Percentiles rank a stretch among this genome's conserved stretches.
Conservation (phyloP, 1,140 invertebrate genomes). For the Thaumatotibia leucotreta region DNA sequence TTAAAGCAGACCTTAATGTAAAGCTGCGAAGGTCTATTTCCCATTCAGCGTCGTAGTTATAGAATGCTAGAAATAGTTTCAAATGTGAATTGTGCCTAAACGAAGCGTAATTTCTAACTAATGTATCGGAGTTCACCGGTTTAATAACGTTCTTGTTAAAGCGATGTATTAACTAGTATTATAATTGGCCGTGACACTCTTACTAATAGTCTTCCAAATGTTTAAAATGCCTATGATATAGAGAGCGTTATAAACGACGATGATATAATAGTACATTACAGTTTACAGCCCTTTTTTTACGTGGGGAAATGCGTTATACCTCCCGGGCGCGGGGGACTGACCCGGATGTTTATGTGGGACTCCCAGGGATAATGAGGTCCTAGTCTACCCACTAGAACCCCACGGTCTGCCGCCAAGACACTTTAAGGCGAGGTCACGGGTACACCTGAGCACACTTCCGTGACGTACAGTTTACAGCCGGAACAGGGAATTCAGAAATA, state of each 20-base stretch:
- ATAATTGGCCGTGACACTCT: constrained; percentile 4
- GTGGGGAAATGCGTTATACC: too few relatives aligned
- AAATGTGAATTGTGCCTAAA: constrained; percentile 69
- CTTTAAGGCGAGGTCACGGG: too few relatives aligned
- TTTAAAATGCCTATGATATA: background rate
- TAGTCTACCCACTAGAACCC: too few relatives aligned
- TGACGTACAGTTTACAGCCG: too few relatives aligned
- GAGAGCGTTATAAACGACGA: background rate
- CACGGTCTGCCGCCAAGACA: too few relatives aligned
- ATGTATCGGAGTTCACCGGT: background rate
- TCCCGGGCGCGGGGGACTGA: too few relatives aligned
- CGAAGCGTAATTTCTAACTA: constrained; percentile 38
- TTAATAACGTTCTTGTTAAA: background rate
- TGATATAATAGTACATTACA: background rate
- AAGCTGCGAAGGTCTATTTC: constrained; percentile 18
- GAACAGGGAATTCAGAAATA: too few relatives aligned
- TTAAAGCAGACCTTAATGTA: background rate
- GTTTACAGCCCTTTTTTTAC: too few relatives aligned
- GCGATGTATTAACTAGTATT: background rate
- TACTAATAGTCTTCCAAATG: background rate
- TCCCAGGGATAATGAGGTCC: too few relatives aligned
- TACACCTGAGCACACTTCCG: too few relatives aligned
- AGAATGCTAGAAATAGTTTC: constrained; percentile 65
- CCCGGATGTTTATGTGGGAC: too few relatives aligned
- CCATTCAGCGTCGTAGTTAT: constrained; percentile 41